A percentile compares a stretch with the other conserved stretches of the same genome.
Evolutionary conservation across 30 jellyfish, hydroid and myxozoan species (phyloP).

Genomic region (Turritopsis rubra): DNA sequence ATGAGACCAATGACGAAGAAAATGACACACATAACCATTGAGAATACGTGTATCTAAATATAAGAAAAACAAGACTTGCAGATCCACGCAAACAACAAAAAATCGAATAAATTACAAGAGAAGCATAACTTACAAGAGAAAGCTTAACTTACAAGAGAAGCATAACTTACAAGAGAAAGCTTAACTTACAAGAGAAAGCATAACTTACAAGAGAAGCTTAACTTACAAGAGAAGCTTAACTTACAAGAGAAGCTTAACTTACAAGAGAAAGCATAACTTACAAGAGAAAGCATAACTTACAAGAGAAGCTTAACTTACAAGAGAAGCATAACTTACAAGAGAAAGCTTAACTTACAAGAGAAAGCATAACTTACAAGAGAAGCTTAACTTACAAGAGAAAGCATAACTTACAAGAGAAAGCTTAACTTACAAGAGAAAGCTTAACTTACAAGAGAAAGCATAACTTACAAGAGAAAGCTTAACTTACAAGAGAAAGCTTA

Average conservation of each 20-base stretch:
- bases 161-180: constrained; percentile 38
- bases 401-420: neutral
- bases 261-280: neutral
- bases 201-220: neutral
- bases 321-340: neutral
- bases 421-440: constrained; percentile 37
- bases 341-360: neutral
- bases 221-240: constrained; percentile 44
- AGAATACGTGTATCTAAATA: neutral
- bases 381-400: neutral
- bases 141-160: neutral
- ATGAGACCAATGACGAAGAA: constrained; percentile 4
- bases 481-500: constrained; percentile 44
- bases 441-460: neutral
- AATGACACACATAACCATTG: neutral
- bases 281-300: constrained; percentile 21
- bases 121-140: neutral
- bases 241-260: no score
- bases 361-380: constrained; percentile 29
- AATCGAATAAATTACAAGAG: no score
- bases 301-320: no score
- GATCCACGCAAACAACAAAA: neutral
- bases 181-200: neutral
- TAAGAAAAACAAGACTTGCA: neutral
- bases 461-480: neutral